Base-by-base conservation (phyloP, 2,797 vertebrate genomes). In the Pelodytes ibericus region DNA sequence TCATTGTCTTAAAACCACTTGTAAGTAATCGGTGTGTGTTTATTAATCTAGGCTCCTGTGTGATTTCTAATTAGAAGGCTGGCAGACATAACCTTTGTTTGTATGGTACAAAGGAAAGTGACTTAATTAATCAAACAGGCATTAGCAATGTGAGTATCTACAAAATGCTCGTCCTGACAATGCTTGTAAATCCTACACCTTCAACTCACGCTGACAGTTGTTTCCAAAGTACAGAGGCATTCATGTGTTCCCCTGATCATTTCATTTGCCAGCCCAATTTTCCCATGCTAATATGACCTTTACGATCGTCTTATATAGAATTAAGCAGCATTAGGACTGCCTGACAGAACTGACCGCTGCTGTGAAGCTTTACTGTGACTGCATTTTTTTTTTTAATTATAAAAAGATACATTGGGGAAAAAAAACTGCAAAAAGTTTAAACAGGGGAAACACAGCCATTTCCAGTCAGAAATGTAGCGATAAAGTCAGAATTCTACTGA, bases 211-310 rank as follows among this genome's bases (percentile, higher is more conserved):
- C 44, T 80, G 20, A 25, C 66, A 76, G 27, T 33, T 66, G 22
- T 39, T 57, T 75, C n/a, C 69, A 74, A 33, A 30, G 26, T 66
- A 39, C 36, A 76, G 10, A 49, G 33, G 5, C 4, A 57, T 6
- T 33, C 56, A 62, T 65, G 86, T 81, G 53, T 83, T 58, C 69
- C 74, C 73, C 1, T 31, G 67, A 41, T 60, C 26, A 31, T 81
- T 85, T 82, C 62, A 81, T 72, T 79, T 61, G 78, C 33, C 67
- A 81, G 74, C 67, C 79, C 8, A 82, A 16, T 86, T 87, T 87
- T 57, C 67, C 79, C 53, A 85, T 85, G 79, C 71, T 87, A 83
- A 87, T 84, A 80, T 81, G 71, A 85, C 79, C 79, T 87, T 85
- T 87, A 49, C 59, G 3, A 41, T 79, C 44, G 84, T 56, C 68